phyloP scores from a whole-genome alignment of 2,797 vertebrate species.

The Callimico goeldii region DNA sequence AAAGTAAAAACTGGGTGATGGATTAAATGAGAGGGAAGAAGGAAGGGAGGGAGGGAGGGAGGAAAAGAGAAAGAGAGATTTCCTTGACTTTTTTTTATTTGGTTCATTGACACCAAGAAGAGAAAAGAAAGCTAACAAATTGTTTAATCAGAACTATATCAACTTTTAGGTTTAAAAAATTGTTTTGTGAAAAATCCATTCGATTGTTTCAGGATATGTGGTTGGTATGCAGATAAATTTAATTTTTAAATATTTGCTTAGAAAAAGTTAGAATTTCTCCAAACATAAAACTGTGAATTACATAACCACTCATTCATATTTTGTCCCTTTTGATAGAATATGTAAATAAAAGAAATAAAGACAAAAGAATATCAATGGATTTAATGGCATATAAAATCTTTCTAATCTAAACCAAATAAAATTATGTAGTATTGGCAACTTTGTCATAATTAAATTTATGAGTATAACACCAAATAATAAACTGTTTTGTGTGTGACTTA shows the following conservation, averaged over 20 bases:
- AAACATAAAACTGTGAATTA: not conserved
- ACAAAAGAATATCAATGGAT: not conserved
- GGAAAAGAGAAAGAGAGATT: not conserved
- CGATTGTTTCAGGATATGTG: not conserved
- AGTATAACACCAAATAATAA: not conserved
- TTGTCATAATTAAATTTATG: not conserved
- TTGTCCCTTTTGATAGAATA: not conserved
- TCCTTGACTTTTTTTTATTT: not conserved
- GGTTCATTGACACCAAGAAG: not conserved
- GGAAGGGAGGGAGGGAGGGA: not conserved
- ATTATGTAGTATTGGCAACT: not conserved
- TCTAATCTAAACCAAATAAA: not conserved
- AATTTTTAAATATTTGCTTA: constrained; percentile 3
- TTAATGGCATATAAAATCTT: not conserved
- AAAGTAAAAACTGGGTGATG: not conserved
- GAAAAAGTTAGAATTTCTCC: not conserved
- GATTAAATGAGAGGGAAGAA: not conserved
- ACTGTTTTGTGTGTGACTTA: not conserved
- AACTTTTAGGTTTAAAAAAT: not conserved
- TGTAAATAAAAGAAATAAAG: not conserved
- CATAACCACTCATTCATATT: not conserved
- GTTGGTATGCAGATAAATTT: not conserved
- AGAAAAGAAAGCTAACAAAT: not conserved
- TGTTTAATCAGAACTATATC: not conserved
- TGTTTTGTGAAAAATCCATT: not conserved